These are phyloP conservation scores for Laspeyria flexula DNA, from an alignment of 2,888 invertebrate genomes.

Conservation along the genomic window DNA sequence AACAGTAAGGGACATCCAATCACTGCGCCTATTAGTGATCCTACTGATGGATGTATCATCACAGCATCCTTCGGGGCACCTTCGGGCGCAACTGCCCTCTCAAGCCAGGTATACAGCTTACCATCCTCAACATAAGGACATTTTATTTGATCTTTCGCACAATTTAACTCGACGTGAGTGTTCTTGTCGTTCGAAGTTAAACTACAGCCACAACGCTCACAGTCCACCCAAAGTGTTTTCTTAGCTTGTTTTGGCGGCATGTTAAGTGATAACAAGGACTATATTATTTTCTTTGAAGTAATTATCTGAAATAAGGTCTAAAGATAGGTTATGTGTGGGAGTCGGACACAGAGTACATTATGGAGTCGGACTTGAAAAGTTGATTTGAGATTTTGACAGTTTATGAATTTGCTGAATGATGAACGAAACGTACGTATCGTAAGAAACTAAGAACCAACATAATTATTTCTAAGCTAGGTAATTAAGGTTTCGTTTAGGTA, in stretches of 20 bases:
- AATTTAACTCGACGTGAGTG: conserved; percentile 82
- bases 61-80: conserved; percentile 74
- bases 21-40: conserved; percentile 68
- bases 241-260: conserved; percentile 82
- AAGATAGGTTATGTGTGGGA: conserved; percentile 22
- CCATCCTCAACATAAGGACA: conserved; percentile 73
- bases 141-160: conserved; percentile 77
- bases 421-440: too few relatives aligned
- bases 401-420: too few relatives aligned
- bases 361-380: too few relatives aligned
- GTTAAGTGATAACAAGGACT: conserved; percentile 1
- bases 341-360: too few relatives aligned
- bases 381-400: too few relatives aligned
- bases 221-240: conserved; percentile 87
- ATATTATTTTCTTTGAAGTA: conserved; percentile 3
- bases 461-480: too few relatives aligned
- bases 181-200: conserved; percentile 86
- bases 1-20: conserved; percentile 73
- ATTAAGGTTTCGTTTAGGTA: too few relatives aligned
- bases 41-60: conserved; percentile 74
- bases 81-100: conserved; percentile 66
- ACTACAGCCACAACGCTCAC: conserved; percentile 86
- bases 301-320: conserved; percentile 2
- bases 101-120: conserved; percentile 70
- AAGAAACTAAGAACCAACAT: too few relatives aligned